Conservation (phyloP, 2,797 vertebrate species). For the Eutrigla gurnardus region DNA sequence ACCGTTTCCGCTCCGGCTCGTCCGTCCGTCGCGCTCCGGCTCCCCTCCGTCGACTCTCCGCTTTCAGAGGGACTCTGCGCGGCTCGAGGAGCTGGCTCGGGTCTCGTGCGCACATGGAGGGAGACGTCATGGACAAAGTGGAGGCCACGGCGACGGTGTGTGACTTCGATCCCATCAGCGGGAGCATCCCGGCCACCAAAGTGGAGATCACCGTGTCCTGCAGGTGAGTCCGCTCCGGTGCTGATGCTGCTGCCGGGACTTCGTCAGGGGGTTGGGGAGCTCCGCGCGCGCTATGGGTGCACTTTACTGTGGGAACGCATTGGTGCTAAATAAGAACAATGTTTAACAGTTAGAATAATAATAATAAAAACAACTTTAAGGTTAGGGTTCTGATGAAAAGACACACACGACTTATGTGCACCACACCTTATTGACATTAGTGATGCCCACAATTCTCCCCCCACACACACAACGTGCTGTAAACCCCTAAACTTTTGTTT, state of each 20-base stretch:
- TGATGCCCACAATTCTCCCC: background rate
- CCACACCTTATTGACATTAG: too few relatives aligned
- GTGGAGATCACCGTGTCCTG: constrained; percentile 97
- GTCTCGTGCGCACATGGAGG: constrained; percentile 83
- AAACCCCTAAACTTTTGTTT: constrained; percentile 35
- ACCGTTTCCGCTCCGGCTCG: constrained; percentile 47
- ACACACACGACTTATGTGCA: background rate
- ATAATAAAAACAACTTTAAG: constrained; percentile 11
- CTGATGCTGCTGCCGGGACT: constrained; percentile 8
- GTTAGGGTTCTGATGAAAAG: background rate
- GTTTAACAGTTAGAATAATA: background rate
- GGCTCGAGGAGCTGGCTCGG: constrained; percentile 71
- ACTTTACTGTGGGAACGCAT: background rate
- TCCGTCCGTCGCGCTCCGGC: constrained; percentile 45
- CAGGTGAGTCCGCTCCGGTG: constrained; percentile 84
- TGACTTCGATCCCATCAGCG: constrained; percentile 89
- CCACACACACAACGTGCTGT: too few relatives aligned
- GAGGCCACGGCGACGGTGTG: constrained; percentile 90
- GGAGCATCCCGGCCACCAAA: constrained; percentile 93
- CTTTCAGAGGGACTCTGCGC: constrained; percentile 58
- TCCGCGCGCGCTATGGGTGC: constrained; percentile 35
- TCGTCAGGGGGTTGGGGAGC: constrained; percentile 35
- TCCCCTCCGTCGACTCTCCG: constrained; percentile 53
- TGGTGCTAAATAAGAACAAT: background rate
- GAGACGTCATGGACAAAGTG: constrained; percentile 90